Percentiles rank a stretch among this genome's conserved stretches.
Evolutionary conservation across 2,113 vertebrate genomes (phyloP).

Genomic region (Cryptotis parvus): DNA sequence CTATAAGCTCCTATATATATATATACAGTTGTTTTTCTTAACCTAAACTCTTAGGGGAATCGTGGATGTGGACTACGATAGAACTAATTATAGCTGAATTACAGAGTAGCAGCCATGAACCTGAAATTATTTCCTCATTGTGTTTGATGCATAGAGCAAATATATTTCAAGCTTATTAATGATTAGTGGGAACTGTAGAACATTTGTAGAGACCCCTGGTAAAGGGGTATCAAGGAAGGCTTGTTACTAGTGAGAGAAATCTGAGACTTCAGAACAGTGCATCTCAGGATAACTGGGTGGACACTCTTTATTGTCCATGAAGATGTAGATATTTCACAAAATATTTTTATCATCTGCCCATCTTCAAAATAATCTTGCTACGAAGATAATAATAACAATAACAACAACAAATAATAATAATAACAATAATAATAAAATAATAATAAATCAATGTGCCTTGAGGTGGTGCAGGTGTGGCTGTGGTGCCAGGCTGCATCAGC

Average conservation of each 20-base stretch:
- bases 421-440: no score
- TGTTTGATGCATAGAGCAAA: not conserved
- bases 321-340: not conserved
- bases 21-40: slow-evolving; percentile 15
- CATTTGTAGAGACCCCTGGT: not conserved
- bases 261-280: not conserved
- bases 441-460: no score
- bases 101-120: not conserved
- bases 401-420: no score
- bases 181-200: not conserved
- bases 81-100: not conserved
- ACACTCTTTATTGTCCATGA: not conserved
- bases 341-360: not conserved
- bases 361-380: not conserved
- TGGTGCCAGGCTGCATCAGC: no score
- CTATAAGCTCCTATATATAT: not conserved
- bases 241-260: not conserved
- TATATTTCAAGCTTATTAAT: not conserved
- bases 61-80: not conserved
- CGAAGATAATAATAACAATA: no score
- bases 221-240: not conserved
- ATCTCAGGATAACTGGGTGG: not conserved
- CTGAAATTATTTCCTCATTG: not conserved
- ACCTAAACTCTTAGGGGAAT: not conserved
- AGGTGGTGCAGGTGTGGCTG: no score